Evolutionary conservation across 2,113 vertebrate species (phyloP).

Genomic region (Cyprinodon variegatus): DNA sequence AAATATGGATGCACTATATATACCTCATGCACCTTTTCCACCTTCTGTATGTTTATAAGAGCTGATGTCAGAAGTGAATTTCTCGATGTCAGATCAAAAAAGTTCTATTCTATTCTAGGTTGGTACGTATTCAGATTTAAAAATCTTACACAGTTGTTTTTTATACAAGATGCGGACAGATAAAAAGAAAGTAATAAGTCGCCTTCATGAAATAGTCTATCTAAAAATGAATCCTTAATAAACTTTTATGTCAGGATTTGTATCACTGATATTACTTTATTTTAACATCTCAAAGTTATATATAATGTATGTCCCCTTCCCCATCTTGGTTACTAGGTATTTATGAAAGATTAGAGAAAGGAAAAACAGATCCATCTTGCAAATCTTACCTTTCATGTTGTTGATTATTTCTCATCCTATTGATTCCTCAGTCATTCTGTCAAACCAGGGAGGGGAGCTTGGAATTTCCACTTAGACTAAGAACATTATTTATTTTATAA

Average conservation of each 20-base stretch:
- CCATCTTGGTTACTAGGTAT: conserved; percentile 13
- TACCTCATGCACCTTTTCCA: too few relatives aligned
- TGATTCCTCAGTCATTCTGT: conserved; percentile 68
- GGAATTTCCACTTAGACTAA: conserved; percentile 62
- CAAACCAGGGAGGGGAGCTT: conserved; percentile 54
- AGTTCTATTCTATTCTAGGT: neutral
- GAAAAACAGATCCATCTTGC: conserved; percentile 59
- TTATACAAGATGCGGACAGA: neutral
- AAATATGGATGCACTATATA: too few relatives aligned
- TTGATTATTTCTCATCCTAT: conserved; percentile 73
- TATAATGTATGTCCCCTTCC: conserved; percentile 6
- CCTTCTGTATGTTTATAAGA: too few relatives aligned
- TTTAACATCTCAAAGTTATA: neutral
- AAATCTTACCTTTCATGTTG: conserved; percentile 59
- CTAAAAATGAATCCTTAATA: neutral
- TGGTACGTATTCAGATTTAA: neutral
- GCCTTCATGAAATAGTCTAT: neutral
- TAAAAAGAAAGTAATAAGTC: neutral
- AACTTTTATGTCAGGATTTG: neutral
- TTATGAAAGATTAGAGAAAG: conserved; percentile 62
- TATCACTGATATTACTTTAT: neutral
- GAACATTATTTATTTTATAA: conserved; percentile 66
- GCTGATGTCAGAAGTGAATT: too few relatives aligned
- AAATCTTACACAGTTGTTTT: neutral
- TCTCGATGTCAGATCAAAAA: too few relatives aligned